Evolutionary conservation across 2,888 invertebrate species (phyloP).

Genomic region (Caenorhabditis virilis): DNA sequence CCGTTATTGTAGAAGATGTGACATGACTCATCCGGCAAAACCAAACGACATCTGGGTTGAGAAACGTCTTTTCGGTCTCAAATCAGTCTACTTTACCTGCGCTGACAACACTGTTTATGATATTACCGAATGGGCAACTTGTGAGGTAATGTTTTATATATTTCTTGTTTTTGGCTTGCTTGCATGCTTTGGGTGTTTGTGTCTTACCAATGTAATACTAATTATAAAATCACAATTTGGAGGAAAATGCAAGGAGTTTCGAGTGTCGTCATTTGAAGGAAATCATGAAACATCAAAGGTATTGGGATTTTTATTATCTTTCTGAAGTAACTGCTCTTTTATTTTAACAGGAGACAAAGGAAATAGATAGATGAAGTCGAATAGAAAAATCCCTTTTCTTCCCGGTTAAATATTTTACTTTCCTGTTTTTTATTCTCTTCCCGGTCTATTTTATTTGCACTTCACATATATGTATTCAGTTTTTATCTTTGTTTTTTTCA

Average conservation of each 20-base stretch:
- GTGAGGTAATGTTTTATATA: slow-evolving; percentile 75
- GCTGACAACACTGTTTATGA: slow-evolving; percentile 95
- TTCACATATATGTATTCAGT: no score
- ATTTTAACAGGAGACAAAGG: no score
- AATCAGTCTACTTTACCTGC: slow-evolving; percentile 92
- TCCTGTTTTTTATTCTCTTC: no score
- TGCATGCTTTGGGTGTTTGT: not conserved
- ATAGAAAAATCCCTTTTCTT: not conserved
- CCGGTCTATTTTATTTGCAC: no score
- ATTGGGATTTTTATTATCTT: no score
- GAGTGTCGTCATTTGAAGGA: no score
- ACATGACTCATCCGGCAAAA: slow-evolving; percentile 85
- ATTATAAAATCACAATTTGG: no score
- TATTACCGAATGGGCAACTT: slow-evolving; percentile 95
- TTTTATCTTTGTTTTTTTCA: not conserved
- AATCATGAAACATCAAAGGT: no score
- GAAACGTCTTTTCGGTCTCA: slow-evolving; percentile 82
- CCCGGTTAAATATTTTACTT: not conserved
- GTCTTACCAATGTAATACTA: not conserved
- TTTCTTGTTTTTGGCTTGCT: not conserved
- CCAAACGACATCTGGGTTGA: slow-evolving; percentile 78
- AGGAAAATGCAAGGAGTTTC: no score
- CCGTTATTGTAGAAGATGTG: slow-evolving; percentile 81
- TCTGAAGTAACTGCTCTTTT: no score
- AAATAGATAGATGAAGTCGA: not conserved